These are phyloP conservation scores for Sicus ferrugineus DNA, from an alignment of 2,888 invertebrate genomes.

Conservation along the genomic window DNA sequence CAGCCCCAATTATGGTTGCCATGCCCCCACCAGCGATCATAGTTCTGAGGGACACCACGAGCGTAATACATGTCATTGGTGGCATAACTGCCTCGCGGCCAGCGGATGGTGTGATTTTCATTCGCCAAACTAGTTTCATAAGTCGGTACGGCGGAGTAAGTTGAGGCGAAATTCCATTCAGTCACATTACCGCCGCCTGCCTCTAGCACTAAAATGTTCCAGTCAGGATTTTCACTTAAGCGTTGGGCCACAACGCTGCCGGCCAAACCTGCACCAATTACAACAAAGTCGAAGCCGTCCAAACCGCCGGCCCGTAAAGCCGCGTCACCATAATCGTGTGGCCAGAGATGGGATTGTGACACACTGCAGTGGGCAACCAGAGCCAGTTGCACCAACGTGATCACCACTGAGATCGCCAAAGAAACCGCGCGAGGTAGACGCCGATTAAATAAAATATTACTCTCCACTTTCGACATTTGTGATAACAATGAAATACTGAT, in stretches of 20 bases:
- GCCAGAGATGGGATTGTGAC: conserved; percentile 66
- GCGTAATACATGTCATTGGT: conserved; percentile 73
- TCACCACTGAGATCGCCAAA: no score
- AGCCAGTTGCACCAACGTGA: conserved; percentile 68
- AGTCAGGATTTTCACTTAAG: conserved; percentile 75
- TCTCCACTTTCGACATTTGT: no score
- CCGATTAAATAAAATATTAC: no score
- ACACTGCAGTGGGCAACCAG: conserved; percentile 69
- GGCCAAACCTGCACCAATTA: conserved; percentile 69
- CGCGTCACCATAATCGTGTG: conserved; percentile 61
- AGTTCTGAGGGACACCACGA: conserved; percentile 71
- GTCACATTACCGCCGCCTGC: conserved; percentile 74
- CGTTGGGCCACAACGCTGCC: conserved; percentile 70
- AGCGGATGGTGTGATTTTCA: conserved; percentile 59
- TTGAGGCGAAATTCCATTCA: conserved; percentile 56
- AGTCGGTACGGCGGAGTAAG: conserved; percentile 44
- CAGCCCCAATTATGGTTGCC: conserved; percentile 75
- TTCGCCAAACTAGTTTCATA: conserved; percentile 44
- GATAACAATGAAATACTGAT: no score
- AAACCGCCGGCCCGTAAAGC: conserved; percentile 54
- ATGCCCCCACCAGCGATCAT: conserved; percentile 69
- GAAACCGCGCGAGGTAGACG: no score
- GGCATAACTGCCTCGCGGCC: conserved; percentile 70
- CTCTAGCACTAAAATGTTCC: conserved; percentile 79
- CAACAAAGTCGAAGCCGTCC: conserved; percentile 55